Evolutionary conservation across 2,113 vertebrate species (phyloP).

Genomic region (Suncus etruscus): DNA sequence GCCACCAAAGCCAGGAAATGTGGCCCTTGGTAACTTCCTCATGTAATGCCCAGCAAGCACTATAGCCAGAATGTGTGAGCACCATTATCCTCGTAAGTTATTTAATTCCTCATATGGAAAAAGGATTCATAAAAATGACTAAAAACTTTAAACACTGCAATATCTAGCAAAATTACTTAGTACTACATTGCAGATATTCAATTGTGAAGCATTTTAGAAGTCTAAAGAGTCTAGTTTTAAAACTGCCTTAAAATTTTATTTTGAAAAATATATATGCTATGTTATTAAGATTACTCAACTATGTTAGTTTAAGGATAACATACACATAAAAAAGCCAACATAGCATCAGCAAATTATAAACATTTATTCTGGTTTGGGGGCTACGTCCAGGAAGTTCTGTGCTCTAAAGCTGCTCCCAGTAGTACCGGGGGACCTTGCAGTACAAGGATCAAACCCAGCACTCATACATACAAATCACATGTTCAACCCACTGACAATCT

Average conservation of each 20-base stretch:
- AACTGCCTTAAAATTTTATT: conserved; percentile 26
- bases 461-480: no score
- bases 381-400: no score
- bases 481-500: no score
- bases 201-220: background rate
- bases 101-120: conserved; percentile 14
- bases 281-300: conserved; percentile 27
- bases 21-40: no score
- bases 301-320: conserved; percentile 1
- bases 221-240: background rate
- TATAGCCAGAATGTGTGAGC: background rate
- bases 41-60: no score
- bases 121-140: background rate
- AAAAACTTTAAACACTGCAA: conserved; percentile 15
- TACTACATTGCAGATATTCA: background rate
- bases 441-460: no score
- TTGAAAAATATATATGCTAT: conserved; percentile 18
- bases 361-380: no score
- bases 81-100: conserved; percentile 27
- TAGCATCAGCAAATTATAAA: no score
- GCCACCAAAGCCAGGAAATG: no score
- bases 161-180: conserved; percentile 23
- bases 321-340: background rate
- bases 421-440: no score
- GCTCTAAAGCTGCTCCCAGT: no score